Conservation (phyloP, 1,140 invertebrate genomes). For the Hypsibius dujardini region DNA sequence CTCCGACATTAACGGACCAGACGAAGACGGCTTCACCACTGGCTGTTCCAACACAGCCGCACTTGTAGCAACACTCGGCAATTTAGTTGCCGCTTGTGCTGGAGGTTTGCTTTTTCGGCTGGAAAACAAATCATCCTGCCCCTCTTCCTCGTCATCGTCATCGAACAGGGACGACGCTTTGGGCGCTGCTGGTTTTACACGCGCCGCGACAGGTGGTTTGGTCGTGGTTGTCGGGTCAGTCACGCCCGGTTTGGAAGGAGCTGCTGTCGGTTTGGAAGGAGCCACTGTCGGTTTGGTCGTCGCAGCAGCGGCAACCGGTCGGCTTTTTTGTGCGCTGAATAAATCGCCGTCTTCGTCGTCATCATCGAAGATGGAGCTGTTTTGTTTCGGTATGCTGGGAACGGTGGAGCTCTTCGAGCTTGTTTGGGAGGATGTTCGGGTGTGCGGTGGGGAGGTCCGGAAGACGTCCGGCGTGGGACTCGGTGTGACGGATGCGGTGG, state of each 20-base stretch:
- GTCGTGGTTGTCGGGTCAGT: background rate
- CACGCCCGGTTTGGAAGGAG: background rate
- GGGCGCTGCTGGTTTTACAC: background rate
- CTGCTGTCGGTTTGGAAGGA: background rate
- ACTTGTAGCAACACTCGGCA: too few relatives aligned
- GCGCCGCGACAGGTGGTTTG: background rate
- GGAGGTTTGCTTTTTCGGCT: too few relatives aligned
- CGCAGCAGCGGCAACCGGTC: background rate
- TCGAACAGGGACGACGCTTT: too few relatives aligned
- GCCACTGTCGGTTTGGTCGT: background rate
- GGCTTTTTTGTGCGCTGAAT: background rate
- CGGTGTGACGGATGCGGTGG: background rate
- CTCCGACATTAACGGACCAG: background rate
- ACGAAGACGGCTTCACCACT: too few relatives aligned
- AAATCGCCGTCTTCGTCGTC: conserved; percentile 4
- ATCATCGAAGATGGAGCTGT: background rate
- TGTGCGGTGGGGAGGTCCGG: background rate
- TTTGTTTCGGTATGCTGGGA: background rate
- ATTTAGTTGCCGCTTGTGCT: too few relatives aligned
- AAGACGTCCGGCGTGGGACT: background rate
- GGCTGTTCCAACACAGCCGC: too few relatives aligned
- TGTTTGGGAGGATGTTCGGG: background rate
- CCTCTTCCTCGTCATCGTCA: too few relatives aligned
- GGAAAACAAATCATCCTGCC: too few relatives aligned
- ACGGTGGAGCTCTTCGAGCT: background rate